Evolutionary conservation across 92 coral and sea anemone species (phyloP).

Genomic region (Micromussa lordhowensis): DNA sequence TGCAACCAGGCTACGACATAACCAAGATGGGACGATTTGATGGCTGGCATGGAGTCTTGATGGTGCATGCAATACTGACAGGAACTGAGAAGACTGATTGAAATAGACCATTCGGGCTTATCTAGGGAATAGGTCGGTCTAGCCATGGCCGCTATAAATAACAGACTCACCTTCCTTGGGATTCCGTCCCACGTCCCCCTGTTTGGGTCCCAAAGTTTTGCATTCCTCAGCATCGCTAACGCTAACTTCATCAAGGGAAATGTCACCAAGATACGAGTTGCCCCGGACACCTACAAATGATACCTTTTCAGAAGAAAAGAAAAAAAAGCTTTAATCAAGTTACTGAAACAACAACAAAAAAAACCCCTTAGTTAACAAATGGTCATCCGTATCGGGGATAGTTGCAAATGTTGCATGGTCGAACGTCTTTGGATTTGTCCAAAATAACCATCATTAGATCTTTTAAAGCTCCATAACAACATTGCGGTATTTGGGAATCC

Average conservation of each 20-base stretch:
- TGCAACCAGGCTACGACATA: too few species aligned
- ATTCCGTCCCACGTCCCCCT: background rate
- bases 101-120: background rate
- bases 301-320: conserved; percentile 29
- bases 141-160: too few species aligned
- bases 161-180: conserved; percentile 21
- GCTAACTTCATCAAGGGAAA: conserved; percentile 66
- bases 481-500: too few species aligned
- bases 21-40: too few species aligned
- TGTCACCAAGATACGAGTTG: conserved; percentile 54
- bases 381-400: background rate
- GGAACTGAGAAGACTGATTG: background rate
- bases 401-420: background rate
- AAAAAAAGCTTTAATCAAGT: background rate
- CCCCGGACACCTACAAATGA: conserved; percentile 73
- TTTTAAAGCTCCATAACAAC: too few species aligned
- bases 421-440: too few species aligned
- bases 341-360: background rate
- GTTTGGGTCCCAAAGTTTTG: background rate
- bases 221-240: conserved; percentile 25
- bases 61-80: background rate
- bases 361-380: too few species aligned
- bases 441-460: too few species aligned
- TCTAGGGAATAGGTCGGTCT: background rate
- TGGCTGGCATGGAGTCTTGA: too few species aligned